phyloP scores from a whole-genome alignment of 2,888 invertebrate species.

The Metalampra italica region DNA sequence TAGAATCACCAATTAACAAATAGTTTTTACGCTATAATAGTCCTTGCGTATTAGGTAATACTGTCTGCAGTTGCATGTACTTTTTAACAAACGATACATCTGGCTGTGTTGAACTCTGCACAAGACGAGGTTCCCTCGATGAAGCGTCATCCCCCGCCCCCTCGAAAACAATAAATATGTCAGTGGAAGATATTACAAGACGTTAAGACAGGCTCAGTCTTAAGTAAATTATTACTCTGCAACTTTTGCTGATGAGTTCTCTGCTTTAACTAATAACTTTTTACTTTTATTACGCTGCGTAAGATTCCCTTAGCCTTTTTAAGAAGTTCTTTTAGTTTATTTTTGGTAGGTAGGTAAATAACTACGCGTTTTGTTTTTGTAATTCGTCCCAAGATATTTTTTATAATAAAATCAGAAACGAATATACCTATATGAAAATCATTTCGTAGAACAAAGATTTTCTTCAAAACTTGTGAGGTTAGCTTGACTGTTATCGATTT shows the following conservation, averaged over 20 bases:
- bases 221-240: conserved; percentile 72
- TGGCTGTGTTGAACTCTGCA: not conserved
- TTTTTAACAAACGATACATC: not conserved
- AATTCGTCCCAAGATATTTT: not conserved
- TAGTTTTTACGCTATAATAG: no score
- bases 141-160: conserved; percentile 52
- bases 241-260: conserved; percentile 70
- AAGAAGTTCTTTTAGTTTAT: conserved; percentile 33
- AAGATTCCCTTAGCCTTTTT: no score
- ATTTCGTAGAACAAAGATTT: no score
- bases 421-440: not conserved
- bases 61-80: no score
- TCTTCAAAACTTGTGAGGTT: not conserved
- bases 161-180: conserved; percentile 74
- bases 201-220: conserved; percentile 51
- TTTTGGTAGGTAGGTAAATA: conserved; percentile 35
- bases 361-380: conserved; percentile 2
- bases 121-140: conserved; percentile 31
- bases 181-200: conserved; percentile 71
- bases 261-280: conserved; percentile 63
- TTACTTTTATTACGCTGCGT: conserved; percentile 60
- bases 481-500: conserved; percentile 21
- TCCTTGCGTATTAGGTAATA: no score
- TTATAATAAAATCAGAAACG: not conserved
- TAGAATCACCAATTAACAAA: no score